Evolutionary conservation across 2,113 vertebrate genomes (phyloP), one percentile per base, ranked within the genome.

Genomic region (Brachyhypopomus occidentalis): DNA sequence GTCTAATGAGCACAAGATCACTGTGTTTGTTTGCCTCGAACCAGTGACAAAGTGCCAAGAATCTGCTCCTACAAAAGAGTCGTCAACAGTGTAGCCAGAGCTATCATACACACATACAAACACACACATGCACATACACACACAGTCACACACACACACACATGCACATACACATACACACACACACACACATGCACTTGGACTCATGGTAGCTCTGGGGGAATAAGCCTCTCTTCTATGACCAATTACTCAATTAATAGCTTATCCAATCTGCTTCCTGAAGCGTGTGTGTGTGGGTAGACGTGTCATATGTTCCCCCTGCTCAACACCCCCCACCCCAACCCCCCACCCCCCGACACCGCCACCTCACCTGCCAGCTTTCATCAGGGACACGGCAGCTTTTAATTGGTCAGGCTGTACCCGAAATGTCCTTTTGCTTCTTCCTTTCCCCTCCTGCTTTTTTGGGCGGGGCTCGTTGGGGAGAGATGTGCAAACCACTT

Each of bases 191-290:
- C 48, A 34, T 9, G 67, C 75, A 23, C 27, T 36, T 59, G 48
- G 48, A 52, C 48, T 81, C 88, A 86, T 87, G 41, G 52, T 83
- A 75, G 59, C 92, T 89, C 89, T 80, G 55, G 90, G 90, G 90
- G 91, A 89, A 89, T 88, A 89, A 90, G 86, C 89, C 87, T 86
- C 89, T 89, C 92, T 92, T 90, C 87, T 83, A 86, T 80, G 91
- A 89, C 90, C 92, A 93, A 93, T 93, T 93, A 92, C 89, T 87
- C 91, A 89, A 93, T 93, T 92, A 93, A 93, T 94, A 92, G 90
- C 89, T 90, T 89, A 92, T 93, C 93, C 92, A 90, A 92, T 93
- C 88, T 89, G 89, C 91, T 94, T 92, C 92, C 78, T 86, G 88
- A 86, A 86, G 66, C 85, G 78, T 85, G 86, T 88, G 86, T 88